Base-by-base conservation (phyloP, 2,888 invertebrate genomes). In the Emmelina monodactyla region DNA sequence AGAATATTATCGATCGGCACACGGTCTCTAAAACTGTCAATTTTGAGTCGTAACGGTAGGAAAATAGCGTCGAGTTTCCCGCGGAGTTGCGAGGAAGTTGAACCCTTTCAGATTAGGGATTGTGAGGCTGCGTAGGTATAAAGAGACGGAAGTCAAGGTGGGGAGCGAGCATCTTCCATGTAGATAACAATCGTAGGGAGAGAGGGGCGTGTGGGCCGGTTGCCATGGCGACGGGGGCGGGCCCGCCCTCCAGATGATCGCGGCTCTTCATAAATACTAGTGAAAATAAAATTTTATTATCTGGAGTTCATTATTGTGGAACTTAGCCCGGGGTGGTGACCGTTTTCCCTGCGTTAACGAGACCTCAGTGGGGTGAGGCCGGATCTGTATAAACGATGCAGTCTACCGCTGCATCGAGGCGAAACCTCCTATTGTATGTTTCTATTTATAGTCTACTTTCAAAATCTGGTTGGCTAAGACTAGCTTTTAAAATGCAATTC, bases 211-310 rank as follows among this genome's bases (percentile, higher is more conserved):
- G 58, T 58, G 60, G 61, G 57, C 57, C 54, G 46, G 76, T 79
- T 58, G 59, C 63, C 59, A 73, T 66, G 61, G 65, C 61, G 51
- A 79, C 76, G 60, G 63, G 48, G 61, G 66, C 75, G 69, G 68
- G 69, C 48, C 52, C 66, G 65, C 59, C 66, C 68, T 58, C 52
- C 56, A 64, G 75, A 75, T 75, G 62, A 75, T 67, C 72, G 62
- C 51, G 51, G 30, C 35, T 28, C 61, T 62, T 62, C 61, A 67
- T 61, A 60, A 58, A 60, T 57, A 56, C 59, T 62, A 69, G 64
- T 55, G 62, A 67, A 68, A 75, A 76, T 73, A 71, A 62, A 62
- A 65, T 73, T 69, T 66, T 75, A 71, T 73, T 72, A 72, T 70
- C 59, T 58, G 47, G 60, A 61, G 64, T 71, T 73, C 70, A 73